These are phyloP conservation scores for Monarcha castaneiventris DNA, from an alignment of 2,113 vertebrate genomes.

Conservation along the genomic window DNA sequence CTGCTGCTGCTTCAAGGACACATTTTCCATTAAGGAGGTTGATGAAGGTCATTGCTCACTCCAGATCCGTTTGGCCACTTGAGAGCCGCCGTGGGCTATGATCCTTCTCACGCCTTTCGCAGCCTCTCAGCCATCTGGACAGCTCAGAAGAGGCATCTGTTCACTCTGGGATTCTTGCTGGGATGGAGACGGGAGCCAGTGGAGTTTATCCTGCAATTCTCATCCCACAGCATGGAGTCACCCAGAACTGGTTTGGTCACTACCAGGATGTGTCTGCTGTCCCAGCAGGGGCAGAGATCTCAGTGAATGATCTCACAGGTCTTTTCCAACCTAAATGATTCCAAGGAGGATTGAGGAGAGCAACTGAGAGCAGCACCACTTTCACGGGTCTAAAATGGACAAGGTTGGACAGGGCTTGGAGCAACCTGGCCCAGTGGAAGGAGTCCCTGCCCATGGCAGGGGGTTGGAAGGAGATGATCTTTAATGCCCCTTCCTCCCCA, in stretches of 20 bases:
- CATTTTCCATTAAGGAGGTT: neutral
- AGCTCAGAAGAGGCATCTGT: conserved; percentile 16
- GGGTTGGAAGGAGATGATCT: neutral
- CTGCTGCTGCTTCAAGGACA: neutral
- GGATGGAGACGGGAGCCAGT: neutral
- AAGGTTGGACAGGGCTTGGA: neutral
- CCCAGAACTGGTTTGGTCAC: neutral
- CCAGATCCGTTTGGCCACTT: neutral
- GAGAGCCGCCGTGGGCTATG: neutral
- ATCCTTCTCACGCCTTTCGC: neutral
- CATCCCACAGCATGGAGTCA: neutral
- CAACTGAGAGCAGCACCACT: neutral
- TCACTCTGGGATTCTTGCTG: neutral
- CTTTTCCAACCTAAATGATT: neutral
- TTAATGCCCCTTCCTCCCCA: neutral
- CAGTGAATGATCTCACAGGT: neutral
- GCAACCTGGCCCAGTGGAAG: neutral
- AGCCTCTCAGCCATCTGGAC: conserved; percentile 43
- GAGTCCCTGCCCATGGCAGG: neutral
- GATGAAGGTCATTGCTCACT: neutral
- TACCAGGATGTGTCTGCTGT: neutral
- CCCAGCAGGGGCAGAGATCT: neutral
- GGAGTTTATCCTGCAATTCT: neutral
- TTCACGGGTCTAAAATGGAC: fast-evolving
- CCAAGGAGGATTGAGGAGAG: neutral